Evolutionary conservation across 2,113 vertebrate genomes (phyloP).

Genomic region (Gorsachius goisagi): DNA sequence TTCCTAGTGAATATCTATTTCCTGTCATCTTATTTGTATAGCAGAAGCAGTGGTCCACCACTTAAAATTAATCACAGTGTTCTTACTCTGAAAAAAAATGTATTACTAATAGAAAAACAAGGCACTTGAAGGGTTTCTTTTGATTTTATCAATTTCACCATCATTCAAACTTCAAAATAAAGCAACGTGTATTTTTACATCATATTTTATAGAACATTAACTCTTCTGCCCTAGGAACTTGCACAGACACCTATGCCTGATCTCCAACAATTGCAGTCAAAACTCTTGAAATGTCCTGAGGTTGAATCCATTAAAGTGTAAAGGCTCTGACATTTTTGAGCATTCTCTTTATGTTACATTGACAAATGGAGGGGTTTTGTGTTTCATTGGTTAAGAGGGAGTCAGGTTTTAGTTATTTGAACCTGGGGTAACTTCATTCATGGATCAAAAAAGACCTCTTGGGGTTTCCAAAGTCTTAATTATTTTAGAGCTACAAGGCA

Average conservation of each 20-base stretch:
- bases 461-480: constrained; percentile 77
- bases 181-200: neutral
- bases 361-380: constrained; percentile 71
- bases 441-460: constrained; percentile 75
- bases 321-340: constrained; percentile 61
- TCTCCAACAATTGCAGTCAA: constrained; percentile 35
- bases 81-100: neutral
- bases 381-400: constrained; percentile 71
- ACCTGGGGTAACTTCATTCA: constrained; percentile 74
- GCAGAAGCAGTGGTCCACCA: neutral
- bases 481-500: constrained; percentile 78
- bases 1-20: neutral
- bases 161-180: neutral
- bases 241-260: neutral
- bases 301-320: constrained; percentile 53
- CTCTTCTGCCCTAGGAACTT: neutral
- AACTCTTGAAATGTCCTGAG: constrained; percentile 35
- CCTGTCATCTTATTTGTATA: neutral
- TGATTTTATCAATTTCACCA: neutral
- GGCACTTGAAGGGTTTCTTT: neutral
- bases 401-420: constrained; percentile 73
- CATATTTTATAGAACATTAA: neutral
- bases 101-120: neutral
- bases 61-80: neutral
- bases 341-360: constrained; percentile 55